Conservation (phyloP, 2,888 invertebrate genomes). For the Morpho achilles region DNA sequence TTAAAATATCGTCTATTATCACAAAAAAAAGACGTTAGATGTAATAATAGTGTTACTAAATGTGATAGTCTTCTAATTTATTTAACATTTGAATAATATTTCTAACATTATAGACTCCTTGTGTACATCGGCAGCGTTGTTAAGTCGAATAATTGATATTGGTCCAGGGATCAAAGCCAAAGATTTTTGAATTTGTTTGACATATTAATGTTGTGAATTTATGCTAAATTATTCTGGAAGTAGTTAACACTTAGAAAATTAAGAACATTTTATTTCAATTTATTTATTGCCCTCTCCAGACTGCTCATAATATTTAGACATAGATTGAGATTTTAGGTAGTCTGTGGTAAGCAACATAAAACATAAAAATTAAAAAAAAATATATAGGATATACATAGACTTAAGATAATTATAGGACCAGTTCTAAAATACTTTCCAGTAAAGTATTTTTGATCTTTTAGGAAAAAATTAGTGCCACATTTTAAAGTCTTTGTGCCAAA, state of each 20-base stretch:
- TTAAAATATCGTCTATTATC: constrained; percentile 61
- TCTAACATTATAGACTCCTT: constrained; percentile 60
- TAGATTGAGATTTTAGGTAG: constrained; percentile 66
- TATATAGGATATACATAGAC: constrained; percentile 51
- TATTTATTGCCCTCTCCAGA: constrained; percentile 75
- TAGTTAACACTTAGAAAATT: constrained; percentile 65
- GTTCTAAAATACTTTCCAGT: constrained; percentile 56
- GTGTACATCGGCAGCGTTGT: constrained; percentile 60
- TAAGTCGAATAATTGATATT: constrained; percentile 77
- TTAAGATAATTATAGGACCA: constrained; percentile 70
- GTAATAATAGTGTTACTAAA: constrained; percentile 74
- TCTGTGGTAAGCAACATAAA: constrained; percentile 68
- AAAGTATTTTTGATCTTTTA: constrained; percentile 44
- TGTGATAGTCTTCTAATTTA: constrained; percentile 77
- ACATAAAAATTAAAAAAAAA: constrained; percentile 51
- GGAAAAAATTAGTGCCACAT: constrained; percentile 54
- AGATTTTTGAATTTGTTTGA: constrained; percentile 85
- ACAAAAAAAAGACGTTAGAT: constrained; percentile 71
- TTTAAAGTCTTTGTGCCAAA: constrained; percentile 62
- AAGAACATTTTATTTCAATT: constrained; percentile 61
- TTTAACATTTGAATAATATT: constrained; percentile 64
- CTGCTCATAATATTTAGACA: constrained; percentile 72
- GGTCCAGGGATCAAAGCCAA: constrained; percentile 92
- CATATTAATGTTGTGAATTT: constrained; percentile 76
- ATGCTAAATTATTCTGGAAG: constrained; percentile 75